Evolutionary conservation across 2,113 vertebrate genomes (phyloP).

Genomic region (Calonectris borealis): DNA sequence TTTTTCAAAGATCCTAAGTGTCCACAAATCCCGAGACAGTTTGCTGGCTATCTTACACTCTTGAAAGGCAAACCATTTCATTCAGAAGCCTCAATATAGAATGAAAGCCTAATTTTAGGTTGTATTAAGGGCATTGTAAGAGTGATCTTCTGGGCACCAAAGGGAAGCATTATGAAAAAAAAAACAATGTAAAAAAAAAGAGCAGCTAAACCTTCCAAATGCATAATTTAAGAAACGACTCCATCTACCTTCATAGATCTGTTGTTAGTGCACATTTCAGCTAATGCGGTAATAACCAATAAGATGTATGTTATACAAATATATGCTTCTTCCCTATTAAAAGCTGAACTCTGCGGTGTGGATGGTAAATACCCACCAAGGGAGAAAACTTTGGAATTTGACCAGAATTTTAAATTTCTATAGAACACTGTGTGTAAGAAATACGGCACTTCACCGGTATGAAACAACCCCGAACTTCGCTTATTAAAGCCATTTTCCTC

Average conservation of each 20-base stretch:
- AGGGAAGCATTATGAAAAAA: neutral
- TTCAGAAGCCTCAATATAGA: neutral
- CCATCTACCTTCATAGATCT: neutral
- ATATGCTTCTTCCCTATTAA: neutral
- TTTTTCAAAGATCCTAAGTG: neutral
- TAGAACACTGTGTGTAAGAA: neutral
- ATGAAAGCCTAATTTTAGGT: neutral
- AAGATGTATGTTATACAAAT: neutral
- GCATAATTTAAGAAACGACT: neutral
- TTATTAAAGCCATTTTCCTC: neutral
- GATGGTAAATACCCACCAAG: neutral
- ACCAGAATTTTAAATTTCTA: neutral
- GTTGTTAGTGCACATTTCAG: neutral
- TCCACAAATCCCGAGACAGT: neutral
- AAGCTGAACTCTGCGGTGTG: neutral
- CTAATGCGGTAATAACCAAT: neutral
- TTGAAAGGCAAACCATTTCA: neutral
- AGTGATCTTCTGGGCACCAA: neutral
- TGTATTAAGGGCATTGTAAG: neutral
- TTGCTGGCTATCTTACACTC: neutral
- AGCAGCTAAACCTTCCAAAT: neutral
- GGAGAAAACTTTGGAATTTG: neutral
- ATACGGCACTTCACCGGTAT: fast-evolving
- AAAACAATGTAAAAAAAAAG: neutral
- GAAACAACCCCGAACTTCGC: neutral